Percentiles rank a stretch among this genome's conserved stretches.
phyloP scores from a whole-genome alignment of 2,888 invertebrate genomes.

The Sipunculus nudus region DNA sequence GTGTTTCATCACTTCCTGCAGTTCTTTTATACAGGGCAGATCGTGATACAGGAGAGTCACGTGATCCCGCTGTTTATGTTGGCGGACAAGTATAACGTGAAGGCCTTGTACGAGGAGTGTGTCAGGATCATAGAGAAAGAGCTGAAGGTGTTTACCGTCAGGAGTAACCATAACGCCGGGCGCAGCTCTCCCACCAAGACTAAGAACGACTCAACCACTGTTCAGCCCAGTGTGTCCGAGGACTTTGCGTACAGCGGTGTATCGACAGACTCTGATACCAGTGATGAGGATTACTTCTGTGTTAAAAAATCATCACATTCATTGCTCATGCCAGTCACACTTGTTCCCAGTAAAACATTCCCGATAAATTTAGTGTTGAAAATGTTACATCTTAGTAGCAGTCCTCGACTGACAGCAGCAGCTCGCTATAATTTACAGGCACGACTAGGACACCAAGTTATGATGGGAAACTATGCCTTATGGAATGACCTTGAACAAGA shows the following conservation, averaged over 20 bases:
- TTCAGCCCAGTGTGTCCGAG: background rate
- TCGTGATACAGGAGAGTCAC: slow-evolving; percentile 59
- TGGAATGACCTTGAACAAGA: slow-evolving; percentile 32
- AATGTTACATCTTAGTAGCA: slow-evolving; percentile 30
- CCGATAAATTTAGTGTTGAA: slow-evolving; percentile 31
- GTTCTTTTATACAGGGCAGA: slow-evolving; percentile 61
- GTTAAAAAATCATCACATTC: background rate
- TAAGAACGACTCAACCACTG: background rate
- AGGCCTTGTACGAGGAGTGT: slow-evolving; percentile 55
- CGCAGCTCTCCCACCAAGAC: too few relatives aligned
- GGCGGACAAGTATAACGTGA: slow-evolving; percentile 59
- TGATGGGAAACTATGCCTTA: slow-evolving; percentile 23
- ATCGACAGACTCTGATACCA: background rate
- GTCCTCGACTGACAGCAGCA: slow-evolving; percentile 23
- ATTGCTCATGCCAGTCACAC: background rate
- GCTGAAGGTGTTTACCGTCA: slow-evolving; percentile 40
- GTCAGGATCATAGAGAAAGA: slow-evolving; percentile 40
- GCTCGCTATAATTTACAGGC: slow-evolving; percentile 38
- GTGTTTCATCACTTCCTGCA: slow-evolving; percentile 61
- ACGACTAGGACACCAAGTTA: slow-evolving; percentile 31
- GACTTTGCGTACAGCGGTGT: background rate
- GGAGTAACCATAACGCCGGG: too few relatives aligned
- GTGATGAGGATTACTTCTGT: background rate
- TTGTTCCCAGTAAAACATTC: slow-evolving; percentile 36
- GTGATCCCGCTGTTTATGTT: slow-evolving; percentile 58